Base-by-base conservation (phyloP, 2,888 invertebrate species). In the Cerceris ruficornis region DNA sequence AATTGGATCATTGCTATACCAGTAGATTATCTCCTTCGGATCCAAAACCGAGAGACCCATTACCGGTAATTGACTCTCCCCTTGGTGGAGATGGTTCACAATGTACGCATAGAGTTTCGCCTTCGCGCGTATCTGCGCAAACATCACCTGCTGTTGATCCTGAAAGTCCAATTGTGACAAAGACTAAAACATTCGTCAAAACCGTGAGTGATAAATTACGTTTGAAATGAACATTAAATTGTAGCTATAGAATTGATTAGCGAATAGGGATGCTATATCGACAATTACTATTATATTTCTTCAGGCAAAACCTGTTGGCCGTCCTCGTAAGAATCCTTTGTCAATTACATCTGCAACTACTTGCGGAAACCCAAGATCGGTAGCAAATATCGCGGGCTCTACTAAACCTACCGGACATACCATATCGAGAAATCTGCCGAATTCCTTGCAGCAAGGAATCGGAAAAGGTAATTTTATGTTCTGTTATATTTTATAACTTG, bases 1-100 rank as follows among this genome's bases (percentile, higher is more conserved):
- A 95, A 88, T 95, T 97, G 93, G 97, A 97, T 91, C 97, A 97
- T 89, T 97, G 97, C 89, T 97, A 97, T 85, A 97, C 97, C 58
- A 94, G 95, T 54, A 77, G 84, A 46, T 78, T 88, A 43, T 91
- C 89, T 50, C 95, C 91, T 7, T 82, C 94, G 46, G 95, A 96
- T 71, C 95, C 96, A 43, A 94, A 94, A 86, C 94, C 90, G 17
- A 84, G 82, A 42, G 90, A 91, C 76, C 86, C 91, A 2, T 77
- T 91, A 64, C 88, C 91, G 15, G 77, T 89, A 50, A 83, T 85
- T 4, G 82, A 87, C 78, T 89, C 88, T 8, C 86, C 90, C n/a
- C 86, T 88, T n/a, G 70, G 82, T 2, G 77, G 84, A 13, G 88
- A 89, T 57, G 87, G 89, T 59, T 65, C 80, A 6, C 87, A 85